Conservation (phyloP, 2,113 vertebrate genomes). For the Cyanoramphus novaezelandiae region DNA sequence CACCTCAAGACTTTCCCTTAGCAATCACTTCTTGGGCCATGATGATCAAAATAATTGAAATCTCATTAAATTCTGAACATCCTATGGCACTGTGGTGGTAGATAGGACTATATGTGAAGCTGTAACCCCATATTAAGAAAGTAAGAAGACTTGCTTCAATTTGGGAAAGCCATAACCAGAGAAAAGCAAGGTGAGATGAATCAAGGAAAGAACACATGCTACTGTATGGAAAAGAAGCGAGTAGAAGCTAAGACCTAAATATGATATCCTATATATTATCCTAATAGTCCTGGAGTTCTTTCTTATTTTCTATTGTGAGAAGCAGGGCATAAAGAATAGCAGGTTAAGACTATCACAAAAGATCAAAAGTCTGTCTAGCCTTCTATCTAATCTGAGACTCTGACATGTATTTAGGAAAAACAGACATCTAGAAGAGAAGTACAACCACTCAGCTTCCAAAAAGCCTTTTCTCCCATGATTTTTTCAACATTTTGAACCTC, state of each 20-base stretch:
- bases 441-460: not conserved
- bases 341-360: not conserved
- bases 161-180: not conserved
- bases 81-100: not conserved
- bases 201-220: not conserved
- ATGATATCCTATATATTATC: not conserved
- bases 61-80: not conserved
- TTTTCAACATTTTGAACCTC: not conserved
- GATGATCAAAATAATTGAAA: not conserved
- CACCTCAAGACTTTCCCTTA: not conserved
- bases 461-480: rapidly evolving
- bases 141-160: not conserved
- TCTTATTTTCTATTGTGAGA: not conserved
- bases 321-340: not conserved
- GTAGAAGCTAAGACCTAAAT: not conserved
- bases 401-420: not conserved
- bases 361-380: not conserved
- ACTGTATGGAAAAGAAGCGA: not conserved
- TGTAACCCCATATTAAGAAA: not conserved
- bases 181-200: not conserved
- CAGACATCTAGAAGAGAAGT: not conserved
- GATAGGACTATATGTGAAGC: not conserved
- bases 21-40: not conserved
- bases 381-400: not conserved
- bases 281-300: not conserved